phyloP scores from a whole-genome alignment of 2,113 vertebrate genomes.

The Hippotragus niger region DNA sequence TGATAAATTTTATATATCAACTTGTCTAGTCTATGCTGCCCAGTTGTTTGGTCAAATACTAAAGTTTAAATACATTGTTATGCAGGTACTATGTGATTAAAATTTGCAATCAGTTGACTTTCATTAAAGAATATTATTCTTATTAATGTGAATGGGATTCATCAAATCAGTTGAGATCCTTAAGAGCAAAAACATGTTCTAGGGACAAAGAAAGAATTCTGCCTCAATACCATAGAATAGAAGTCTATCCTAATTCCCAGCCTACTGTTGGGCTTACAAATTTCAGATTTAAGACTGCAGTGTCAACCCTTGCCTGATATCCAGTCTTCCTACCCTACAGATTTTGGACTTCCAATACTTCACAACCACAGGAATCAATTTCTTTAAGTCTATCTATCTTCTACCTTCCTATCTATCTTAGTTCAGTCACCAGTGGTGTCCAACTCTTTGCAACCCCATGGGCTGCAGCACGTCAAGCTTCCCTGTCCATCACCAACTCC shows the following conservation, averaged over 20 bases:
- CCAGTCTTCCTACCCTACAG: neutral
- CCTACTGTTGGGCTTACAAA: neutral
- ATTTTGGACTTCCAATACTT: neutral
- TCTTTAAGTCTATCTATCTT: neutral
- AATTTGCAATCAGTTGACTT: neutral
- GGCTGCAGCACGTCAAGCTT: neutral
- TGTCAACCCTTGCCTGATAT: neutral
- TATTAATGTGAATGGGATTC: neutral
- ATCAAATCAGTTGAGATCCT: neutral
- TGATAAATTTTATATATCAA: neutral
- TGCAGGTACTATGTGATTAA: neutral
- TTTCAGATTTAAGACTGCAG: neutral
- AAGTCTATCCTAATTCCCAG: neutral
- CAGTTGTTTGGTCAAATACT: neutral
- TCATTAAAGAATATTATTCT: neutral
- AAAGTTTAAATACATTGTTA: neutral
- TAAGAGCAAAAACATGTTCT: neutral
- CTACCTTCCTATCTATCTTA: neutral
- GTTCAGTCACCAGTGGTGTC: neutral
- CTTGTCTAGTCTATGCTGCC: neutral
- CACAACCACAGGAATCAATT: neutral
- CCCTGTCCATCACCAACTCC: neutral
- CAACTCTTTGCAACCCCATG: neutral
- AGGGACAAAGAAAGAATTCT: neutral
- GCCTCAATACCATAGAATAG: neutral